phyloP scores from a whole-genome alignment of 2,888 invertebrate species.

The Drosophila picticornis region DNA sequence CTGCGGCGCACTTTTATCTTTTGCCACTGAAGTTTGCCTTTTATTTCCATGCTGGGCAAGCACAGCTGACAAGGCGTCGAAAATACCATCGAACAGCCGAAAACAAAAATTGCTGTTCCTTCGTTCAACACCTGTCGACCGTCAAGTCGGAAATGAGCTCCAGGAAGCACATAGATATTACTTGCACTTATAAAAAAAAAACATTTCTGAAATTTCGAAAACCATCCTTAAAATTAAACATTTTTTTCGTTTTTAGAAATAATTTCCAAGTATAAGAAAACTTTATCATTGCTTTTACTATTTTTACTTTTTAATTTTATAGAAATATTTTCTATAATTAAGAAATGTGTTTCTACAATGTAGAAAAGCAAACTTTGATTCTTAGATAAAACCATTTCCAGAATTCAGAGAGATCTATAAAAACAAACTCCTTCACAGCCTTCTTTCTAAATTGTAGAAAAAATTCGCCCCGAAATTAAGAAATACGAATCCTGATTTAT shows the following conservation, averaged over 20 bases:
- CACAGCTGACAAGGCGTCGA: slow-evolving; percentile 31
- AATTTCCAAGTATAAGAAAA: no score
- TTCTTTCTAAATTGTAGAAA: not conserved
- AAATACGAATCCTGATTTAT: not conserved
- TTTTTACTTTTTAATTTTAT: no score
- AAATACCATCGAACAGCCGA: slow-evolving; percentile 1
- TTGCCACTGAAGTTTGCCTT: slow-evolving; percentile 37
- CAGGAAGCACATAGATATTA: slow-evolving; percentile 22
- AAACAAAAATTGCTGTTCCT: not conserved
- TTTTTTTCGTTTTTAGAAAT: not conserved
- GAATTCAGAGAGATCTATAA: not conserved
- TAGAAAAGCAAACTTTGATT: not conserved
- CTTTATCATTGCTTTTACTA: no score
- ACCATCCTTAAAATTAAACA: not conserved
- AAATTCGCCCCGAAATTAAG: not conserved
- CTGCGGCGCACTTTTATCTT: slow-evolving; percentile 57
- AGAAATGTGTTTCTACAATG: not conserved
- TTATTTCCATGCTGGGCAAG: slow-evolving; percentile 8
- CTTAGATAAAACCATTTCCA: not conserved
- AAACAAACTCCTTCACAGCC: not conserved
- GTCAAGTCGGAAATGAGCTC: slow-evolving; percentile 35
- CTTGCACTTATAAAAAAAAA: not conserved
- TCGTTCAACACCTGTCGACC: slow-evolving; percentile 70
- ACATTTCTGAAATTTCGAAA: not conserved
- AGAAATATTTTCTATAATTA: not conserved